Base-by-base conservation (phyloP, 2,797 vertebrate genomes). In the Phaenicophaeus curvirostris region DNA sequence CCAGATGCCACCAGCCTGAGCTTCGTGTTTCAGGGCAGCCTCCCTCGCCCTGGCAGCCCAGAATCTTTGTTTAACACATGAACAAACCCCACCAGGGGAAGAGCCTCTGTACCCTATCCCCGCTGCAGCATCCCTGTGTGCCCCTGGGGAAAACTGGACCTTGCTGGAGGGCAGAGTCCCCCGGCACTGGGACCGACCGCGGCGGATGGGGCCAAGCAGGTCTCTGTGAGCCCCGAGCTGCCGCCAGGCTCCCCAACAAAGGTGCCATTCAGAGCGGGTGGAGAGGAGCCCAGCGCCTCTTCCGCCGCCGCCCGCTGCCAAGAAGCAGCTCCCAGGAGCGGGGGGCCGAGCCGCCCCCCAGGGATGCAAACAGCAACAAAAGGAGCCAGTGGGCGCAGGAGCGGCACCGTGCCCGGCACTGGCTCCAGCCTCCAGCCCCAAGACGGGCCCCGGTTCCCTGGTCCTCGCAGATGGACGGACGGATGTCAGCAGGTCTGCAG, bases 221-320 rank as follows among this genome's bases (percentile, higher is more conserved):
- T 81, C 54, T 80, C 27, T 0, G 4, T 28, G 76, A 86, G 59
- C 46, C 80, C 54, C 9, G 5, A 25, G 86, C 83, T 71, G 77
- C 80, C 13, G 74, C 90, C 95, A 94, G 78, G 55, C 12, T 83
- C 67, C 87, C 91, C 91, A 92, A 96, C 95, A 96, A 96, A 96
- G 94, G 84, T 90, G 67, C 67, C 93, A 90, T 96, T 96, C 77
- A 96, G 68, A 1, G 9, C 15, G 1, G 18, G 71, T 92, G 95
- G 93, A 96, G 93, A 90, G 86, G 41, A 88, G 95, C 95, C 96
- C 93, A 81, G 88, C 6, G 6, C 85, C 2, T 75, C 85, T 94
- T 95, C 96, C 96, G 96, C 88, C 65, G 90, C 82, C 1, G 1
- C 83, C 83, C 53, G 1, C 54, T 1, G 92, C 94, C 93, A 93